phyloP scores from a whole-genome alignment of 2,113 vertebrate genomes.

The Phocoena sinus region DNA sequence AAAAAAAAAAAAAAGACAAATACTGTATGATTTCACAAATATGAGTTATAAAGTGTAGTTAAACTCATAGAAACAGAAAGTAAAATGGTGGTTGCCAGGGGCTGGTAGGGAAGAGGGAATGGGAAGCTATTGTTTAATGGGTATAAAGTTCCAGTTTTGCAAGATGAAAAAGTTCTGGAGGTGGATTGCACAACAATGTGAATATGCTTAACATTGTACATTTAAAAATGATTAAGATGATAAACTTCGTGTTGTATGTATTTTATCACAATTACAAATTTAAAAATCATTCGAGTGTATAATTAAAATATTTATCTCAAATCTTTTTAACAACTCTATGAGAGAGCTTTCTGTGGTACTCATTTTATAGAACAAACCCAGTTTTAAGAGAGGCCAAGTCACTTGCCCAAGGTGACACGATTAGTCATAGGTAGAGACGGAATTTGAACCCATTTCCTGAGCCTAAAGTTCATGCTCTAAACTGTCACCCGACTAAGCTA shows the following conservation, averaged over 20 bases:
- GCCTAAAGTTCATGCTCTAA: conserved; percentile 12
- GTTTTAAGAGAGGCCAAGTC: not conserved
- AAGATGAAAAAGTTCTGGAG: conserved; percentile 1
- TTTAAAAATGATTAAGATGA: conserved; percentile 5
- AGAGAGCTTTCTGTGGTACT: not conserved
- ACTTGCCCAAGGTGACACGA: not conserved
- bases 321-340: not conserved
- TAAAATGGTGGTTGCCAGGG: not conserved
- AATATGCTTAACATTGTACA: not conserved
- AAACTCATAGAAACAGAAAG: not conserved
- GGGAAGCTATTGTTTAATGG: not conserved
- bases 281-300: not conserved
- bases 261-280: not conserved
- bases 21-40: not conserved
- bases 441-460: conserved; percentile 42
- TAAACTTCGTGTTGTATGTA: not conserved
- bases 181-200: not conserved
- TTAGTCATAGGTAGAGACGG: not conserved
- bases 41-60: not conserved
- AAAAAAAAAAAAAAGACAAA: not conserved
- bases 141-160: not conserved
- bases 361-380: not conserved
- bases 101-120: not conserved
- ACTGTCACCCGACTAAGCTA: conserved; percentile 23
- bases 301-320: not conserved